Percentiles rank a stretch among this genome's conserved stretches.
Conservation (phyloP, 1,140 invertebrate genomes). For the Potamilus streckersoni region DNA sequence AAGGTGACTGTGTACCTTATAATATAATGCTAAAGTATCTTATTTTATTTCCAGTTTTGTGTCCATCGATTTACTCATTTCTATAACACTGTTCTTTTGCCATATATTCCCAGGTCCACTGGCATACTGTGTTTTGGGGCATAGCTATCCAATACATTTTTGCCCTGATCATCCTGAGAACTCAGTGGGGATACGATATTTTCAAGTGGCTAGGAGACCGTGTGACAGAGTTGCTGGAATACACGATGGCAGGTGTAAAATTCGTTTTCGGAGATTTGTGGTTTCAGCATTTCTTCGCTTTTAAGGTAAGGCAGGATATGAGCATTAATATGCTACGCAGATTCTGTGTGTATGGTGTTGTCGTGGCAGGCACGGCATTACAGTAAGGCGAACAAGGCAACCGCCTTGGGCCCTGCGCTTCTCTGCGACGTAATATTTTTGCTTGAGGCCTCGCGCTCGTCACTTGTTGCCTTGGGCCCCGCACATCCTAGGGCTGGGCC, state of each 20-base stretch:
- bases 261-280: constrained; percentile 85
- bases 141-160: constrained; percentile 87
- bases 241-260: constrained; percentile 80
- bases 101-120: constrained; percentile 55
- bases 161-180: constrained; percentile 87
- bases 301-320: constrained; percentile 26
- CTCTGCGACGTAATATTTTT: too few species aligned
- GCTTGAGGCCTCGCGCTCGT: neutral
- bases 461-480: neutral
- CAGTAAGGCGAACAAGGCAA: neutral
- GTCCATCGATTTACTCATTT: too few species aligned
- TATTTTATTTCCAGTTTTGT: too few species aligned
- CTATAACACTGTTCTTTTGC: too few species aligned
- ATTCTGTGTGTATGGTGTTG: too few species aligned
- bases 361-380: neutral
- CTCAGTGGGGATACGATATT: constrained; percentile 80
- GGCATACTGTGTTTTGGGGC: constrained; percentile 73
- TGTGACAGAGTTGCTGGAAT: constrained; percentile 81
- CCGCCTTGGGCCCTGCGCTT: too few species aligned
- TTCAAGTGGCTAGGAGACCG: constrained; percentile 84
- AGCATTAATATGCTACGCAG: too few species aligned
- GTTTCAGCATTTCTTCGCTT: constrained; percentile 33
- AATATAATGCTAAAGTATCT: too few species aligned
- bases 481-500: too few species aligned
- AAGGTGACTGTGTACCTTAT: too few species aligned